Evolutionary conservation across 2,113 vertebrate genomes (phyloP).

Genomic region (Istiophorus platypterus): DNA sequence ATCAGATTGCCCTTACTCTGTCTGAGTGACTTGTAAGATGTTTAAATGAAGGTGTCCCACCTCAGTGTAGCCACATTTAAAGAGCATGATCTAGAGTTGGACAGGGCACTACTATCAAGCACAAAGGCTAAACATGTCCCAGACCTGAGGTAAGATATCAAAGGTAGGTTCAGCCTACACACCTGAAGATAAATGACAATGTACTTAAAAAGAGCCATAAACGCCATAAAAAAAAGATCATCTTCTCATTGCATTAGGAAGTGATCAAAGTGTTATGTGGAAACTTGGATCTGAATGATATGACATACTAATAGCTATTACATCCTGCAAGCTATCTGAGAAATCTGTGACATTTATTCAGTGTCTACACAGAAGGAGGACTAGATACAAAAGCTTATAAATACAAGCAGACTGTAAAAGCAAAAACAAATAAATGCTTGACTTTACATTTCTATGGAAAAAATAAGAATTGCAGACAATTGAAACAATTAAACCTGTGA

Average conservation of each 20-base stretch:
- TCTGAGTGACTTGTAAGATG: slow-evolving; percentile 37
- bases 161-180: background rate
- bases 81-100: slow-evolving; percentile 20
- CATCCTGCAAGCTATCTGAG: no score
- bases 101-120: background rate
- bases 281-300: background rate
- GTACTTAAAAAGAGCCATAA: no score
- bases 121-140: background rate
- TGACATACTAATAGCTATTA: no score
- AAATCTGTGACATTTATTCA: no score
- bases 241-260: slow-evolving; percentile 15
- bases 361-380: background rate
- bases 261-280: background rate
- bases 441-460: background rate
- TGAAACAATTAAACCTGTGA: slow-evolving; percentile 23
- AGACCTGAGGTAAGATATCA: slow-evolving; percentile 25
- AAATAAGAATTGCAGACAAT: background rate
- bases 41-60: background rate
- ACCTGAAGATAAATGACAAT: slow-evolving; percentile 4
- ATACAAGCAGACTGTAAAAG: background rate
- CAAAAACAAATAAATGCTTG: background rate
- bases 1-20: slow-evolving; percentile 36
- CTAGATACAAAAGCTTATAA: background rate
- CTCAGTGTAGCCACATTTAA: slow-evolving; percentile 1
- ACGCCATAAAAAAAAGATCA: slow-evolving; percentile 2